Evolutionary conservation across 2,113 vertebrate species (phyloP).

Genomic region (Scartelaos histophorus): DNA sequence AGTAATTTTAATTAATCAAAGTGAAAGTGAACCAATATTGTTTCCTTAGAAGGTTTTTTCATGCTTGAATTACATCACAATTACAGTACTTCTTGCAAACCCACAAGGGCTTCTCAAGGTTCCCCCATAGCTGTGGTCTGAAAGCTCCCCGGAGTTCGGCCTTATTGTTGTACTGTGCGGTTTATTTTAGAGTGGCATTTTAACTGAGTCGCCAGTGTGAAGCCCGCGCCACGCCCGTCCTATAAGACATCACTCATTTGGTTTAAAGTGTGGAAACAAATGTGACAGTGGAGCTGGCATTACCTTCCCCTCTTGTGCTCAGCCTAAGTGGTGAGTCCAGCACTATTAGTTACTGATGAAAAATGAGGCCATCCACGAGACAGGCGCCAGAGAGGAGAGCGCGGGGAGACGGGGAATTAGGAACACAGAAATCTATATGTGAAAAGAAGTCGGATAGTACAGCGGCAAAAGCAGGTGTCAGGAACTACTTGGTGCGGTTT

Average conservation of each 20-base stretch:
- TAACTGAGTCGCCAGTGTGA: conserved; percentile 31
- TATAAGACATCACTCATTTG: conserved; percentile 24
- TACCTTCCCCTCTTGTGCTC: conserved; percentile 27
- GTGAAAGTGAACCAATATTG: background rate
- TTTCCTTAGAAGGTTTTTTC: background rate
- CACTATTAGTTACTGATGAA: conserved; percentile 56
- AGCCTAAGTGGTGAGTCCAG: conserved; percentile 58
- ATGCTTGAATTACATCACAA: background rate
- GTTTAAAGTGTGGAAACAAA: conserved; percentile 30
- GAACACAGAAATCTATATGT: conserved; percentile 12
- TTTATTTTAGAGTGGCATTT: conserved; percentile 28
- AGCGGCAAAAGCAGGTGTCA: background rate
- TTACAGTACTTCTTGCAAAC: background rate
- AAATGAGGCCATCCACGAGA: conserved; percentile 50
- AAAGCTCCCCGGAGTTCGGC: background rate
- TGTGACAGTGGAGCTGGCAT: conserved; percentile 17
- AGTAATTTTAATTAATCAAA: background rate
- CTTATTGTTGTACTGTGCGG: conserved; percentile 12
- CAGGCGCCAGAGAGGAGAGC: conserved; percentile 21
- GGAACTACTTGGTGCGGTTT: background rate
- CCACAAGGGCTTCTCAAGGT: background rate
- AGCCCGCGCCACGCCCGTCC: conserved; percentile 5
- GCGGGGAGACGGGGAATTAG: conserved; percentile 26
- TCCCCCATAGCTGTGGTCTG: conserved; percentile 8
- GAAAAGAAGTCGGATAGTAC: background rate